These are phyloP conservation scores for Antheraea pernyi DNA, from an alignment of 1,140 invertebrate species.

Conservation along the genomic window DNA sequence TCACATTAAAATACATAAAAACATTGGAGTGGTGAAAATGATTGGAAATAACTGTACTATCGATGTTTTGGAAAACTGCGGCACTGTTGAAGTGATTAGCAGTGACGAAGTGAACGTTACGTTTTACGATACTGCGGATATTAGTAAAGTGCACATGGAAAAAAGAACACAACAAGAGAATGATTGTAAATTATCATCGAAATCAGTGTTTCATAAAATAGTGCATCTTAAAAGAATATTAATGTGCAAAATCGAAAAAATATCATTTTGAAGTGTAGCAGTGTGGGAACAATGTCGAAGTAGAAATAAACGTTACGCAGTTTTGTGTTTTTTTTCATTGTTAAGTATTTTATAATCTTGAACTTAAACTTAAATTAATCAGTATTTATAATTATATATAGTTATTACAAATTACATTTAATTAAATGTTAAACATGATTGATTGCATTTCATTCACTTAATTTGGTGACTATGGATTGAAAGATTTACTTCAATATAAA, in stretches of 20 bases:
- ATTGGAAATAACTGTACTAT: conserved; percentile 27
- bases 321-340: too few species aligned
- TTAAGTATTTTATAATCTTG: too few species aligned
- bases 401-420: too few species aligned
- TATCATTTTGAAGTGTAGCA: background rate
- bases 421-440: too few species aligned
- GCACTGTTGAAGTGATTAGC: conserved; percentile 22
- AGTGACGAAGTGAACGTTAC: background rate
- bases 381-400: too few species aligned
- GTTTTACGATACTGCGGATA: background rate
- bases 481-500: too few species aligned
- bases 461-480: too few species aligned
- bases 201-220: background rate
- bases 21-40: conserved; percentile 23
- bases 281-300: too few species aligned
- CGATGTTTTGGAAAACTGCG: conserved; percentile 23
- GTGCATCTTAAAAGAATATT: background rate
- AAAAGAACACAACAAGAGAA: background rate
- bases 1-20: conserved; percentile 24
- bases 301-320: too few species aligned
- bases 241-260: background rate
- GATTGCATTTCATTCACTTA: too few species aligned
- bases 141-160: background rate
- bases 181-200: background rate
- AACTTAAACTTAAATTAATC: too few species aligned